Base-by-base conservation (phyloP, 2,113 vertebrate genomes). In the Dicerorhinus sumatrensis region DNA sequence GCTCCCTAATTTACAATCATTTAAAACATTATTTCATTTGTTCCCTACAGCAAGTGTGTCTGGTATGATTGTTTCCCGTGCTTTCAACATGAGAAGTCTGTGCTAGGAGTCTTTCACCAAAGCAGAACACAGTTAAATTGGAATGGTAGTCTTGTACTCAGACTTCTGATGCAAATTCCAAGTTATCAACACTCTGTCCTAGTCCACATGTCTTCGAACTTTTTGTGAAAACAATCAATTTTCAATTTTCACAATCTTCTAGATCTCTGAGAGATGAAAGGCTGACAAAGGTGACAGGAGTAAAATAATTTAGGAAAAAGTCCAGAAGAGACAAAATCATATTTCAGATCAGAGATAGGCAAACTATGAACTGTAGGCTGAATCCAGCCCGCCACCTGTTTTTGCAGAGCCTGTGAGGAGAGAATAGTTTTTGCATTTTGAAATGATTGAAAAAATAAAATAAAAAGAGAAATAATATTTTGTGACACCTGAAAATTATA, bases 361-460 rank as follows among this genome's bases (percentile, higher is more conserved):
- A 54, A 84, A 83, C n/a, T 69, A 36, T 2, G 16, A 25, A 17
- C 6, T 0, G 3, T 0, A 16, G 16, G 58, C 6, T 33, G 91
- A 65, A 89, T 83, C n/a, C 5, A 76, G 31, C 6, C 14, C 0
- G 5, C 25, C 42, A 18, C 2, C 3, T 42, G 25, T 36, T 87
- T 46, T 27, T 39, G 5, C 51, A 58, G 14, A 91, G 25, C 29
- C 18, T 85, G 7, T 27, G 36, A 75, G 29, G 23, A 82, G 67
- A 67, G 12, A 69, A 89, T 10, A 2, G 0, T 54, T 69, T 62
- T 73, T 65, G 2, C 18, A 62, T 91, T 95, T 94, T 76, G 29
- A 93, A 93, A 87, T 97, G 23, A 75, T 3, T 63, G 11, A 91
- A 89, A 79, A 79, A 94, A 89, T 80, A 79, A 81, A 56, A 95